phyloP scores from a whole-genome alignment of 2,113 vertebrate genomes.

The Pimephales promelas region DNA sequence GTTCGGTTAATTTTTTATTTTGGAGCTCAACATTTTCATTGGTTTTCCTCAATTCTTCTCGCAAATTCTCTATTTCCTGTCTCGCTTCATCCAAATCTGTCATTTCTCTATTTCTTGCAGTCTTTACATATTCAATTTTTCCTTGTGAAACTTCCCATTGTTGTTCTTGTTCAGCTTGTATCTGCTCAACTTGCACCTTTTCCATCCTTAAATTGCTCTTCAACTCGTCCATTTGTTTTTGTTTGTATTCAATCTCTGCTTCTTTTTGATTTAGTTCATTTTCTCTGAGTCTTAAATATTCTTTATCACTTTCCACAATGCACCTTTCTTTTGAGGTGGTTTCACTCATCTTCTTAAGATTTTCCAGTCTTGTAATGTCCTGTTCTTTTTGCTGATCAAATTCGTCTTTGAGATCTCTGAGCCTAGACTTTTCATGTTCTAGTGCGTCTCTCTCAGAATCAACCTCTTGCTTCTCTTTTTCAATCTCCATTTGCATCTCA shows the following conservation, averaged over 20 bases:
- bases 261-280: not conserved
- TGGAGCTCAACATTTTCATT: conserved; percentile 18
- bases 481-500: conserved; percentile 25
- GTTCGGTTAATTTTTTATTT: not conserved
- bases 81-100: not conserved
- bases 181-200: not conserved
- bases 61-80: conserved; percentile 1
- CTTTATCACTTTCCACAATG: conserved; percentile 8
- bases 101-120: not conserved
- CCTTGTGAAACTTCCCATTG: not conserved
- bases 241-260: conserved; percentile 10
- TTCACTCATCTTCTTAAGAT: conserved; percentile 31
- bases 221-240: not conserved
- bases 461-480: conserved; percentile 37
- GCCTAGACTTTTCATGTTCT: conserved; percentile 47
- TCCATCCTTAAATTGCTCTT: conserved; percentile 1
- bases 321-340: conserved; percentile 29
- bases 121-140: not conserved
- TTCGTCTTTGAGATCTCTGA: conserved; percentile 38
- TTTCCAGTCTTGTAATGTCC: not conserved
- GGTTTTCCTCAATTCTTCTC: not conserved
- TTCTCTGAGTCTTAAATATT: not conserved
- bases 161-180: conserved; percentile 3
- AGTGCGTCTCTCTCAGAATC: conserved; percentile 45
- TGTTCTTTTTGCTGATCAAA: conserved; percentile 29